These are phyloP conservation scores for Cephus rjabovi DNA, from an alignment of 2,888 invertebrate genomes.

Conservation along the genomic window DNA sequence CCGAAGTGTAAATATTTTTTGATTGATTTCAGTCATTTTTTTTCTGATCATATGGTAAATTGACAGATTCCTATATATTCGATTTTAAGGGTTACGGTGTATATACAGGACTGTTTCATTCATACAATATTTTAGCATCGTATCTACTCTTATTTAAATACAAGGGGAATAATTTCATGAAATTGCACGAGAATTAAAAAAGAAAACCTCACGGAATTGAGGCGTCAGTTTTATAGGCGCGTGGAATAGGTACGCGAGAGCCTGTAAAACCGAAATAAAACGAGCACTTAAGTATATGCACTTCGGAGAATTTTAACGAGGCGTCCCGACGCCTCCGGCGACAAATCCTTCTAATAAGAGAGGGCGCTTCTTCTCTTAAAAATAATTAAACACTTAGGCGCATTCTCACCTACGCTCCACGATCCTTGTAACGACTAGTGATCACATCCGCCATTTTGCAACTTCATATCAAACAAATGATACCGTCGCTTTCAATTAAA, in stretches of 20 bases:
- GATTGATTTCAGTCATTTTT: neutral
- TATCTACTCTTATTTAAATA: neutral
- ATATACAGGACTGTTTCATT: neutral
- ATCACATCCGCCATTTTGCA: neutral
- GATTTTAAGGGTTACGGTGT: neutral
- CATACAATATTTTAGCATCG: neutral
- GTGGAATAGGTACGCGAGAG: slow-evolving; percentile 16
- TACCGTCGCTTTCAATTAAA: neutral
- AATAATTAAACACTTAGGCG: slow-evolving; percentile 54
- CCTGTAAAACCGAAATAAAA: slow-evolving; percentile 26
- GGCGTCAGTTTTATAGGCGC: slow-evolving; percentile 5
- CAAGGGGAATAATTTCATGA: neutral
- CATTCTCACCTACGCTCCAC: neutral
- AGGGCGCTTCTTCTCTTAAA: slow-evolving; percentile 49
- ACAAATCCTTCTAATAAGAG: slow-evolving; percentile 50
- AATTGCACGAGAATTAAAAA: neutral
- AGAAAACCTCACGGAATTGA: neutral
- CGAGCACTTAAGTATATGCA: slow-evolving; percentile 31
- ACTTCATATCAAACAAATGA: neutral
- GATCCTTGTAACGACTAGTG: neutral
- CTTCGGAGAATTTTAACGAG: slow-evolving; percentile 60
- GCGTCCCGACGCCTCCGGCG: slow-evolving; percentile 49
- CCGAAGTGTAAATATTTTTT: neutral
- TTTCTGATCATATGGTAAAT: neutral
- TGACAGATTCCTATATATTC: neutral